phyloP scores from a whole-genome alignment of 2,888 invertebrate species.

The Sipha maydis region DNA sequence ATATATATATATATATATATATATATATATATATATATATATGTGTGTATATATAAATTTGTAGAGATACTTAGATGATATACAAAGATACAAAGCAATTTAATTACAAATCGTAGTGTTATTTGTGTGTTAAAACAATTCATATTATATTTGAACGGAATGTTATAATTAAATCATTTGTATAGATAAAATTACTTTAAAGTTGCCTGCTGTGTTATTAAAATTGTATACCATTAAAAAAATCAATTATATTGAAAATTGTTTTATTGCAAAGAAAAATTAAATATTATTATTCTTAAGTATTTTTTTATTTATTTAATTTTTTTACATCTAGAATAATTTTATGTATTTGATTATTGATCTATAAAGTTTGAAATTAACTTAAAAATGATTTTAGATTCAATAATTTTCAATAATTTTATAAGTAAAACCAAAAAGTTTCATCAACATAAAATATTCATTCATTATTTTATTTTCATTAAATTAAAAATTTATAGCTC shows the following conservation, averaged over 20 bases:
- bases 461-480: too few species aligned
- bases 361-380: not conserved
- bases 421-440: too few species aligned
- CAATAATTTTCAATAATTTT: too few species aligned
- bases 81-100: slow-evolving; percentile 13
- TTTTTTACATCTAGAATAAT: not conserved
- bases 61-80: not conserved
- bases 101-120: slow-evolving; percentile 2
- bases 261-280: not conserved
- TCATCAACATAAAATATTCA: too few species aligned
- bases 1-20: too few species aligned
- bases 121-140: slow-evolving; percentile 26
- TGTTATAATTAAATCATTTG: slow-evolving; percentile 41
- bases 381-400: too few species aligned
- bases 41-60: slow-evolving; percentile 2
- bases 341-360: not conserved
- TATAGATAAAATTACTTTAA: slow-evolving; percentile 41
- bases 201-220: not conserved
- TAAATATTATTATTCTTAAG: not conserved
- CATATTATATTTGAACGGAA: slow-evolving; percentile 23
- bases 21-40: too few species aligned
- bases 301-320: not conserved
- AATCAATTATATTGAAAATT: slow-evolving; percentile 10
- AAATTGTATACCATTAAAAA: not conserved
- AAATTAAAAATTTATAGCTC: too few species aligned